phyloP scores from a whole-genome alignment of 2,797 vertebrate species.

The Sphenopsis melanotis region DNA sequence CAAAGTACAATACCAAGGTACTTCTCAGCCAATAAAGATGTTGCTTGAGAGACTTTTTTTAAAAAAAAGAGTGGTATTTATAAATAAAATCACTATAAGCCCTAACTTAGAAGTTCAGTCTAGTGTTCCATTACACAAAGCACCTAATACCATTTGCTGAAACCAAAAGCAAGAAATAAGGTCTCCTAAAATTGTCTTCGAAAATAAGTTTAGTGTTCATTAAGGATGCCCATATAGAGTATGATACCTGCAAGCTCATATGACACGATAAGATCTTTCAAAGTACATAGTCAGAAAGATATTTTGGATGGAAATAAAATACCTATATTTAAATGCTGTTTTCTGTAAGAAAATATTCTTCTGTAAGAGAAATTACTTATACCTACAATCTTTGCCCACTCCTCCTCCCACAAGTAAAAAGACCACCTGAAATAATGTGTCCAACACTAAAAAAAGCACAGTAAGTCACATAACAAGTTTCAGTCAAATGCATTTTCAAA shows the following conservation, averaged over 20 bases:
- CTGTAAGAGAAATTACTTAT: neutral
- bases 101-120: neutral
- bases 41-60: neutral
- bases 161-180: neutral
- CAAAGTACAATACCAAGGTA: neutral
- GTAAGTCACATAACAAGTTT: neutral
- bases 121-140: neutral
- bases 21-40: neutral
- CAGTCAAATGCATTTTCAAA: constrained; percentile 45
- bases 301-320: neutral
- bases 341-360: neutral
- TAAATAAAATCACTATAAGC: neutral
- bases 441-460: neutral
- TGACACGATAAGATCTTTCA: neutral
- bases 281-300: neutral
- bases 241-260: neutral
- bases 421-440: neutral
- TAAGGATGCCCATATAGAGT: neutral
- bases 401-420: neutral
- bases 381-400: neutral
- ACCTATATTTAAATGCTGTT: neutral
- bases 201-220: neutral
- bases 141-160: neutral
- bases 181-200: neutral
- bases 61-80: neutral